Conservation (phyloP, 2,888 invertebrate species). For the Globia sparganii region DNA sequence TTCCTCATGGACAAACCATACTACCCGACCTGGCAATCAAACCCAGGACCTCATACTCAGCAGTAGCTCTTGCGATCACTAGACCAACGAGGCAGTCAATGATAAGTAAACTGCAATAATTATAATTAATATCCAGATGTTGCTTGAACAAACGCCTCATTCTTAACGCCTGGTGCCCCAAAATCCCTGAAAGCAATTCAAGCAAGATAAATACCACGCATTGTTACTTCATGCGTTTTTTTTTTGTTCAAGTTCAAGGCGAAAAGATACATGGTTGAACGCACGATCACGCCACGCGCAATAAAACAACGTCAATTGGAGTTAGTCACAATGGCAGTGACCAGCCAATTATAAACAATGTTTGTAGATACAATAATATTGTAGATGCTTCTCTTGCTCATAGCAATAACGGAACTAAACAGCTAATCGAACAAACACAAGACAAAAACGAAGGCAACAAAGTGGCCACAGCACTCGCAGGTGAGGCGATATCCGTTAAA, state of each 20-base stretch:
- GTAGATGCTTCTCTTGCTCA: constrained; percentile 5
- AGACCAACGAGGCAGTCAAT: neutral
- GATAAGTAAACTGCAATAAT: neutral
- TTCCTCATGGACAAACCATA: neutral
- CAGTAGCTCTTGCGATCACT: neutral
- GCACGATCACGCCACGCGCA: neutral
- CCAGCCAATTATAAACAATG: neutral
- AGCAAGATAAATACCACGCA: neutral
- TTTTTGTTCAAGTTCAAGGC: constrained; percentile 13
- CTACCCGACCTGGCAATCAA: too few species aligned
- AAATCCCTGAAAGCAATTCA: neutral
- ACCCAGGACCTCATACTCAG: too few species aligned
- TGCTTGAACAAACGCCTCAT: neutral
- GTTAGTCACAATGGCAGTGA: constrained; percentile 24
- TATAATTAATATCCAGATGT: neutral
- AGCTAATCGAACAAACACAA: constrained; percentile 25
- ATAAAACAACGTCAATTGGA: constrained; percentile 13
- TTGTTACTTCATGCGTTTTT: constrained; percentile 14
- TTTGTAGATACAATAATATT: neutral
- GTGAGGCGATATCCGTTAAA: constrained; percentile 50
- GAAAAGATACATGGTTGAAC: neutral
- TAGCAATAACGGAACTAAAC: constrained; percentile 45
- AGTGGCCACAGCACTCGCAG: constrained; percentile 36
- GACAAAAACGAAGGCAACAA: constrained; percentile 21
- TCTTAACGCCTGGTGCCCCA: neutral